Evolutionary conservation across 2,797 vertebrate species (phyloP), one percentile per base, ranked within the genome.

Genomic region (Sebastes kiyomatsui): DNA sequence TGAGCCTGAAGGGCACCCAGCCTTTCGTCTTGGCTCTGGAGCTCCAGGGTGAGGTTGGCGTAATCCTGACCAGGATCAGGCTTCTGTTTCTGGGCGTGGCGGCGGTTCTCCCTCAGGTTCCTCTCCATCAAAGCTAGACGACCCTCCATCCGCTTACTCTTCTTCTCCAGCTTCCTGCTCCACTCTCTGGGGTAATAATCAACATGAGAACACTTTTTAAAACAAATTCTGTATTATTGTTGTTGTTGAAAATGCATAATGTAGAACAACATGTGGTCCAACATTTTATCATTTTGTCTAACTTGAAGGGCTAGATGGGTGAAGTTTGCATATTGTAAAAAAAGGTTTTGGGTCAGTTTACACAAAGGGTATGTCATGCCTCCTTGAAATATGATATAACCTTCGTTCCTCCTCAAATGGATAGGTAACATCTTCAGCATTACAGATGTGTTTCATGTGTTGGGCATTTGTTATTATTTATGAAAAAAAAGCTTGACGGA

Each of bases 111-210:
- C 0, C 77, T 82, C 70, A 94, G 28, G 58, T 89, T 56, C 1
- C 85, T 85, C 42, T 93, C 93, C 89, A 96, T 74, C 9, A 91
- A 81, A 3, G 79, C 87, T 38, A 97, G 66, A 68, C 86, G 93
- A 6, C 54, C 59, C 11, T 94, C 94, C 10, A 93, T 66, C 12
- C 90, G 93, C 59, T 80, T 93, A 65, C 66, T 90, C 69, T 87
- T 95, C 84, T 79, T 93, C 77, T 92, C 92, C 0, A 91, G 56
- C 77, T 94, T 96, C 68, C 79, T 91, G 54, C 87, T 67, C 94
- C 91, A 93, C 61, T 88, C 87, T 58, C 91, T 91, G 68, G 30
- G 12, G 25, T 42, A 2, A 69, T 2, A 46, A 68, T 2, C 6
- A 25, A 49, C n/a, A 52, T 28, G 14, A 60, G 5, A 60, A 60